Evolutionary conservation across 2,797 vertebrate species (phyloP).

Genomic region (Muscicapa striata): DNA sequence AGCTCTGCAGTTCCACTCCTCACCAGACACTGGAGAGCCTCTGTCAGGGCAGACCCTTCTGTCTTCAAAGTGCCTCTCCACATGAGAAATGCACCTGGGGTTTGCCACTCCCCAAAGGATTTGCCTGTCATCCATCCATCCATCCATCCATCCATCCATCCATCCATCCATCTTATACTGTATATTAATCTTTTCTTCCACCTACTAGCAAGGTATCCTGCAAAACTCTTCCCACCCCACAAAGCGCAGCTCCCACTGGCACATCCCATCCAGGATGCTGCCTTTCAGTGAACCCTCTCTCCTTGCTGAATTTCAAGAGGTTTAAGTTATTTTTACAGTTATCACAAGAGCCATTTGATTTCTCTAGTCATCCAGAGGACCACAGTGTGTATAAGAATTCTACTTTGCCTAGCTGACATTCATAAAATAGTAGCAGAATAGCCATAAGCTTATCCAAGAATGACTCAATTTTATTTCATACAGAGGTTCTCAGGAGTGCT

Average conservation of each 20-base stretch:
- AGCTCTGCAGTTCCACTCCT: neutral
- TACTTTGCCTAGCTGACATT: neutral
- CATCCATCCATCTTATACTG: neutral
- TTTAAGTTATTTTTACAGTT: neutral
- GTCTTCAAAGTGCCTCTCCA: neutral
- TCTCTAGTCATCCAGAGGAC: neutral
- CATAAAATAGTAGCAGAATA: neutral
- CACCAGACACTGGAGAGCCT: fast-evolving
- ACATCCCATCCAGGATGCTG: neutral
- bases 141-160: neutral
- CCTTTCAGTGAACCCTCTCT: neutral
- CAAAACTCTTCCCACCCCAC: fast-evolving
- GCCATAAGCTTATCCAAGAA: neutral
- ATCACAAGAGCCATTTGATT: neutral
- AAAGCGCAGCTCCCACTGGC: neutral
- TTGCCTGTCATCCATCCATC: neutral
- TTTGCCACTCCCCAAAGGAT: neutral
- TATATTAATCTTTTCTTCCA: neutral
- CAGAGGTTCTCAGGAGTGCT: neutral
- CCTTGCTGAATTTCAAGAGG: neutral
- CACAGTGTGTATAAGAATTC: neutral
- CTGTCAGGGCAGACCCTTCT: neutral
- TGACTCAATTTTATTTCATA: neutral
- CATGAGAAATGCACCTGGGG: neutral
- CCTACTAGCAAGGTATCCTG: neutral